Percentiles rank a stretch among this genome's conserved stretches.
Evolutionary conservation across 2,888 invertebrate species (phyloP).

Genomic region (Tinea trinotella): DNA sequence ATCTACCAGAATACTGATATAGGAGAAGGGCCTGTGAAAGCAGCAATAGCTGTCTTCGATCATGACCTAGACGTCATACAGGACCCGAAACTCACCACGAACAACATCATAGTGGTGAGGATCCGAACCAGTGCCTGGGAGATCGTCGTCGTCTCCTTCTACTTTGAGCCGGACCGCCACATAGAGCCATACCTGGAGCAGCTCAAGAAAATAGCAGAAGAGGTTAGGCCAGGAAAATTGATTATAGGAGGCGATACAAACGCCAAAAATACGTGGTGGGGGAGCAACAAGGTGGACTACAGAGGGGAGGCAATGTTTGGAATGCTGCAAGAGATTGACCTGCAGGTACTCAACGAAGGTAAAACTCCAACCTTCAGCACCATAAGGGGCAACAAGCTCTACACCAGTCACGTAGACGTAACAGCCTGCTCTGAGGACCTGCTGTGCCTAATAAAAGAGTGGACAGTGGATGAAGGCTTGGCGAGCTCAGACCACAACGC

Average conservation of each 20-base stretch:
- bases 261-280: constrained; percentile 22
- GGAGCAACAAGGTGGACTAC: constrained; percentile 9
- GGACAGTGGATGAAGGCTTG: constrained; percentile 19
- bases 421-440: constrained; percentile 20
- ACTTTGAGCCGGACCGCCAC: constrained; percentile 23
- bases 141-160: constrained; percentile 22
- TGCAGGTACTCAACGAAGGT: constrained; percentile 26
- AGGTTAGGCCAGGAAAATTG: background rate
- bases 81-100: constrained; percentile 1
- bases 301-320: background rate
- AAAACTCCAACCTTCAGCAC: no score
- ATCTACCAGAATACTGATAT: constrained; percentile 13
- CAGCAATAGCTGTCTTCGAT: constrained; percentile 19
- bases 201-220: background rate
- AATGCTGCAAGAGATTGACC: constrained; percentile 13
- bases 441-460: constrained; percentile 13
- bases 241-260: background rate
- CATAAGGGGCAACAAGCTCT: background rate
- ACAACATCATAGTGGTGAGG: no score
- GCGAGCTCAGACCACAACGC: constrained; percentile 21
- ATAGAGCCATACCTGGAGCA: constrained; percentile 20
- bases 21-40: constrained; percentile 19
- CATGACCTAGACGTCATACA: constrained; percentile 8
- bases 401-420: constrained; percentile 20
- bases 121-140: constrained; percentile 21